Evolutionary conservation across 1,140 invertebrate species (phyloP).

Genomic region (Polyergus mexicanus): DNA sequence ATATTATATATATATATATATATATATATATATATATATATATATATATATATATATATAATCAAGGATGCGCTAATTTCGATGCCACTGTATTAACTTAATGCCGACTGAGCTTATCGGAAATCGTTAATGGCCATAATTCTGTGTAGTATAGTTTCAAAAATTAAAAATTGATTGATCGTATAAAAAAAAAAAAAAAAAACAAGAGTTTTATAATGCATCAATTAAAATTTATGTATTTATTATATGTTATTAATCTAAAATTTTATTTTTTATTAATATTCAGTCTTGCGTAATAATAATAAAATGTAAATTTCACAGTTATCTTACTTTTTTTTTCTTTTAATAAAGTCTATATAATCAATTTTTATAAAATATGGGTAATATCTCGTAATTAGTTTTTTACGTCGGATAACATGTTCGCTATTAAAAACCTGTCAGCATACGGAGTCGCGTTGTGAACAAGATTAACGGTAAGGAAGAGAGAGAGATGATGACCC

Average conservation of each 20-base stretch:
- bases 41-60: too few species aligned
- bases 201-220: neutral
- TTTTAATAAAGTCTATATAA: neutral
- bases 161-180: conserved; percentile 23
- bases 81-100: conserved; percentile 31
- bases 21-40: too few species aligned
- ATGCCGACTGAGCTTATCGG: neutral
- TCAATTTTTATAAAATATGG: conserved; percentile 12
- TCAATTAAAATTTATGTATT: neutral
- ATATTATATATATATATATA: too few species aligned
- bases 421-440: conserved; percentile 54
- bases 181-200: neutral
- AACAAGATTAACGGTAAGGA: conserved; percentile 32
- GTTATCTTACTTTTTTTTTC: neutral
- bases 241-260: neutral
- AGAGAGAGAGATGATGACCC: conserved; percentile 46
- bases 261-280: neutral
- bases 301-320: neutral
- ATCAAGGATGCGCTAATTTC: neutral
- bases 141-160: neutral
- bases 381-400: conserved; percentile 45
- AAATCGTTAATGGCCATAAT: neutral
- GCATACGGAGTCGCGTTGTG: conserved; percentile 25
- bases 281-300: neutral
- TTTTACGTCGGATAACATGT: conserved; percentile 28